Evolutionary conservation across 2,113 vertebrate genomes (phyloP).

Genomic region (Chitala chitala): DNA sequence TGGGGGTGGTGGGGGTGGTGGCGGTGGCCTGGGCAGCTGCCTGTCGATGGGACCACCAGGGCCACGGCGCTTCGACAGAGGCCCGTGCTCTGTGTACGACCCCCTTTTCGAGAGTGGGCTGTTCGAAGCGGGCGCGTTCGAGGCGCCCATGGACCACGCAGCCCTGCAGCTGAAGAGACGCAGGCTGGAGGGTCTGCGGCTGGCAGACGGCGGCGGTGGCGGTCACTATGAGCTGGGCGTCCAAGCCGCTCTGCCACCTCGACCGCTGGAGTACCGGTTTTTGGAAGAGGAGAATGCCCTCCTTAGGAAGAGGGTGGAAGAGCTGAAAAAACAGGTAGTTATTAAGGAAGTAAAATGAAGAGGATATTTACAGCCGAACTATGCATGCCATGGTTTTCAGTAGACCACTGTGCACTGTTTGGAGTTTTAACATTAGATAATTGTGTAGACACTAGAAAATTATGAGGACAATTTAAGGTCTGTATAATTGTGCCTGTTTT

Average conservation of each 20-base stretch:
- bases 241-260: slow-evolving; percentile 64
- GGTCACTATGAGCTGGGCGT: slow-evolving; percentile 85
- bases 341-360: no score
- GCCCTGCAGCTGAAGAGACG: slow-evolving; percentile 83
- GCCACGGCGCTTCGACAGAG: slow-evolving; percentile 66
- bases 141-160: slow-evolving; percentile 76
- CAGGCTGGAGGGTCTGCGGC: slow-evolving; percentile 64
- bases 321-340: slow-evolving; percentile 83
- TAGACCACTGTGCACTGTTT: background rate
- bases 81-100: slow-evolving; percentile 60
- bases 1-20: slow-evolving; percentile 46
- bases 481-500: background rate
- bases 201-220: slow-evolving; percentile 58
- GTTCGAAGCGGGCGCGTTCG: slow-evolving; percentile 73
- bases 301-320: slow-evolving; percentile 88
- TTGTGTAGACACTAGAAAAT: background rate
- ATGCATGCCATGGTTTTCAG: no score
- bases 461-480: background rate
- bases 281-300: slow-evolving; percentile 89
- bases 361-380: no score
- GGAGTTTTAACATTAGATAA: background rate
- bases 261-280: slow-evolving; percentile 80
- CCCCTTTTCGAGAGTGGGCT: slow-evolving; percentile 68
- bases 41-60: slow-evolving; percentile 51
- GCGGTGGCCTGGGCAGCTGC: slow-evolving; percentile 51